Evolutionary conservation across 2,797 vertebrate species (phyloP).

Genomic region (Phalloptychus januarius): DNA sequence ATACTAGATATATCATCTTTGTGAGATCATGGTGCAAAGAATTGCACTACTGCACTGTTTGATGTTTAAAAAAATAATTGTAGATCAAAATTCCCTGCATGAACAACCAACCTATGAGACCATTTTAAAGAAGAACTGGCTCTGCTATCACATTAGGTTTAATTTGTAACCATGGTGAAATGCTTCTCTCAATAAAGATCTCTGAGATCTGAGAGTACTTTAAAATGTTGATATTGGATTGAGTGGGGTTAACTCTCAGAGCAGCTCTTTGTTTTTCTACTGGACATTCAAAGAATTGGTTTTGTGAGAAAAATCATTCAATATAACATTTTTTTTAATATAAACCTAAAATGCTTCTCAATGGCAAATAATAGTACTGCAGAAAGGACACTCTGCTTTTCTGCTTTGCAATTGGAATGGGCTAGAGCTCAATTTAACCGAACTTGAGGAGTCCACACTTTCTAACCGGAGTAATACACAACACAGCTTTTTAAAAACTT

Average conservation of each 20-base stretch:
- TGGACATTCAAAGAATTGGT: no score
- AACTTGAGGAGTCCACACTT: background rate
- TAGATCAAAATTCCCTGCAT: background rate
- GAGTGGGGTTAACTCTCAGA: background rate
- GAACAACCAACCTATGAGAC: background rate
- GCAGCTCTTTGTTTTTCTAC: background rate
- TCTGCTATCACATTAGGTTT: background rate
- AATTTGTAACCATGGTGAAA: constrained; percentile 8
- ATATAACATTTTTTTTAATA: background rate
- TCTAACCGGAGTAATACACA: background rate
- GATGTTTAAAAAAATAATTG: background rate
- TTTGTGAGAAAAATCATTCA: background rate
- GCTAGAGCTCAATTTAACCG: background rate
- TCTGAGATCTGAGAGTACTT: background rate
- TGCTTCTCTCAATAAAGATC: background rate
- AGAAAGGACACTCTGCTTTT: background rate
- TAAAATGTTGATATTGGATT: background rate
- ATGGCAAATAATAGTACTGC: background rate
- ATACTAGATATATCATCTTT: background rate
- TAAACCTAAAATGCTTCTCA: background rate
- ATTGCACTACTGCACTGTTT: background rate
- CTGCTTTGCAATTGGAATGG: background rate
- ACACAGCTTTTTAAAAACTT: background rate
- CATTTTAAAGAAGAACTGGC: background rate
- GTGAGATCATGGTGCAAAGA: background rate